Percentiles rank a stretch among this genome's conserved stretches.
These are phyloP conservation scores for Nemopilema nomurai DNA, from an alignment of 30 jellyfish, hydroid and myxozoan species.

Conservation along the genomic window DNA sequence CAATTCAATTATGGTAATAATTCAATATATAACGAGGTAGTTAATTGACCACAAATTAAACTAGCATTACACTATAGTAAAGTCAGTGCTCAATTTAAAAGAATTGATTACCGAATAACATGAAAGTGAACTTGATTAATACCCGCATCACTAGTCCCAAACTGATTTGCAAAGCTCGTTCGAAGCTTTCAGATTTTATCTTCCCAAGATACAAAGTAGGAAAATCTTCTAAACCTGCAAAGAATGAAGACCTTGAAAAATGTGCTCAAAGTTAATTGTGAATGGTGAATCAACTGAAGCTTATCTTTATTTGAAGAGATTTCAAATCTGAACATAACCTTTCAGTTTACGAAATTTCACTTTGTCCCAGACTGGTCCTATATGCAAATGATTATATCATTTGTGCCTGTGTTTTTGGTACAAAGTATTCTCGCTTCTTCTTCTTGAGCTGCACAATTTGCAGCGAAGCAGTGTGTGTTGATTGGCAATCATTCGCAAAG, in stretches of 20 bases:
- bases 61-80: neutral
- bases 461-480: too few species aligned
- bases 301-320: too few species aligned
- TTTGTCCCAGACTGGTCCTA: too few species aligned
- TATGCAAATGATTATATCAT: too few species aligned
- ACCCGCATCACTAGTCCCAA: neutral
- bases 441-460: too few species aligned
- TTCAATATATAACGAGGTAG: neutral
- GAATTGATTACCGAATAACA: neutral
- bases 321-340: too few species aligned
- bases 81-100: neutral
- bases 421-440: too few species aligned
- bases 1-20: neutral
- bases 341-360: too few species aligned
- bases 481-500: too few species aligned
- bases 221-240: neutral
- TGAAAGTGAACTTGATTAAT: neutral
- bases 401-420: too few species aligned
- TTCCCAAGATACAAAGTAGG: neutral
- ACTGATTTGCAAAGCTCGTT: neutral
- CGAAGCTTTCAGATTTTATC: neutral
- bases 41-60: neutral
- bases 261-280: too few species aligned
- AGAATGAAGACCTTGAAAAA: neutral
- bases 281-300: too few species aligned